These are phyloP conservation scores for Cichlasoma orientale DNA, from an alignment of 2,797 vertebrate genomes.

Conservation along the genomic window DNA sequence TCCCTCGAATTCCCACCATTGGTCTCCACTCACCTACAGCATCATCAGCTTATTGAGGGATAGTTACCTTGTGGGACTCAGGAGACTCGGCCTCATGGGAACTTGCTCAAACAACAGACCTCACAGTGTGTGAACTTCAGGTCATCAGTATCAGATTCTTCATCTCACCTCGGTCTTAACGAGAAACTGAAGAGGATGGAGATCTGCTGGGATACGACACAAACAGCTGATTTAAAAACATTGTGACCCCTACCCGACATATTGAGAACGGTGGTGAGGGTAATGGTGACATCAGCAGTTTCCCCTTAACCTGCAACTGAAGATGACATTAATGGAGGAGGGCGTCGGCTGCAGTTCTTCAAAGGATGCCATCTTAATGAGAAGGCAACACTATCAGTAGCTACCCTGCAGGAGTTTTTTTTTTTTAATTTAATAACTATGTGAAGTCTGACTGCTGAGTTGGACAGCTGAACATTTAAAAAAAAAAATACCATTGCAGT, in stretches of 20 bases:
- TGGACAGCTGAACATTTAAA: neutral
- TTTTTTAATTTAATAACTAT: neutral
- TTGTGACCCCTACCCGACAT: neutral
- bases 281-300: neutral
- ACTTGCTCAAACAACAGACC: neutral
- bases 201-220: neutral
- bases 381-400: neutral
- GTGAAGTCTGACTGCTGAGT: neutral
- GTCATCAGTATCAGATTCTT: neutral
- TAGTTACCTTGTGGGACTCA: neutral
- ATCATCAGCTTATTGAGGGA: neutral
- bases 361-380: neutral
- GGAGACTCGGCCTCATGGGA: neutral
- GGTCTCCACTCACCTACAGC: neutral
- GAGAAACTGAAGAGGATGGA: neutral
- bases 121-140: neutral
- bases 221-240: neutral
- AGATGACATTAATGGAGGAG: too few relatives aligned
- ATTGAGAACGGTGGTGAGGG: neutral
- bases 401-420: neutral
- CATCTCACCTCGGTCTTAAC: neutral
- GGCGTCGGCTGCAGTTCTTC: neutral
- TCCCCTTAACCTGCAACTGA: neutral
- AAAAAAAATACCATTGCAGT: neutral
- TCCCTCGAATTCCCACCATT: neutral